Conservation (phyloP, 1,140 invertebrate genomes). For the Aphis gossypii region DNA sequence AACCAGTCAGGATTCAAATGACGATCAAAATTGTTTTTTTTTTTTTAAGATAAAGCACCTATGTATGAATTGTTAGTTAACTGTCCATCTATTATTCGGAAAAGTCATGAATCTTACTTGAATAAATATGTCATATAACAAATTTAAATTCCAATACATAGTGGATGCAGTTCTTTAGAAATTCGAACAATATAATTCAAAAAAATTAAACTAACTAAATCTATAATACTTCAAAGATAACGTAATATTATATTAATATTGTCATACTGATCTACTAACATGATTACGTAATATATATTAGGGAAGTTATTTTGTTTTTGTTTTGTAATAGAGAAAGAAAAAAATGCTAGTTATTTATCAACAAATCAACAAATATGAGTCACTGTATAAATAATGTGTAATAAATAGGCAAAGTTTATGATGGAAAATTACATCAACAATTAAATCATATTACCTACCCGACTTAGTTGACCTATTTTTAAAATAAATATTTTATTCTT, state of each 20-base stretch:
- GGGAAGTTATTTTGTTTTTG: neutral
- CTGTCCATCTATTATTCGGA: neutral
- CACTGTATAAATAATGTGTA: neutral
- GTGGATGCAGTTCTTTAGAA: neutral
- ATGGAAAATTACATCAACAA: neutral
- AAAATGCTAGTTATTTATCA: neutral
- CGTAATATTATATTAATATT: neutral
- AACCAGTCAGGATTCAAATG: neutral
- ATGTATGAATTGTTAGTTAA: neutral
- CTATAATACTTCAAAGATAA: neutral
- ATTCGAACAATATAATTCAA: neutral
- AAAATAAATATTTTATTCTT: neutral
- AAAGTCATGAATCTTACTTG: neutral
- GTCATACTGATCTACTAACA: neutral
- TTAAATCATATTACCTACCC: neutral
- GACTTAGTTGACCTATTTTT: neutral
- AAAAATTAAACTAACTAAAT: neutral
- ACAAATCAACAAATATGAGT: neutral
- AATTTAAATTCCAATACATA: neutral
- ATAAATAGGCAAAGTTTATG: neutral
- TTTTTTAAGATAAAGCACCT: neutral
- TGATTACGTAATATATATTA: neutral
- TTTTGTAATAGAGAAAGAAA: neutral
- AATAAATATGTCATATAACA: neutral
- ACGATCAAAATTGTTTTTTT: neutral